Base-by-base conservation (phyloP, 2,888 invertebrate species). In the Tinea trinotella region DNA sequence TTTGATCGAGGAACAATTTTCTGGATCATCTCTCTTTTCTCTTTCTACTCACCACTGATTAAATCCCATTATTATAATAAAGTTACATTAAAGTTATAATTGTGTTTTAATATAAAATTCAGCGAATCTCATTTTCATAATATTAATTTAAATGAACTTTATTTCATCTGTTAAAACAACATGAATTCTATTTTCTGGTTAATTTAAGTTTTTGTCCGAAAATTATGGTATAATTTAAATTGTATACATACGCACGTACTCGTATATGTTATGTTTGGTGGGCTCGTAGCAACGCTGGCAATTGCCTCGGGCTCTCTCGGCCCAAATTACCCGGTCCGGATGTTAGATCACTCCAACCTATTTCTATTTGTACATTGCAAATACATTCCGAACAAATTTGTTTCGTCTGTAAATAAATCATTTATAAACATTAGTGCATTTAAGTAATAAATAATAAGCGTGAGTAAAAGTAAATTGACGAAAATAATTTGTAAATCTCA, bases 271-370 rank as follows among this genome's bases (percentile, higher is more conserved):
- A 57, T 55, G 56, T 57, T 55, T 44, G 53, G 53, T 40, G 13
- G 40, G 40, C 13, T 40, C 13, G 40, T 40, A 15, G 40, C 13
- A 13, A 40, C 30, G 30, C 30, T 12, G 20, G 17, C 17, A 20
- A 15, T 20, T 15, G 20, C 67, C 64, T 52, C 59, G 48, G 62
- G 67, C 63, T 55, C 55, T n/a, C n/a, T 56, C 59, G 60, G 54
- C 54, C 64, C 61, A 65, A 65, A 68, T 67, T 10, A 10, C 46
- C 46, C 60, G 60, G 57, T 61, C 63, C 61, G 61, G 58, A 61
- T 64, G 57, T 58, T 57, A 57, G 60, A 35, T 40, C 60, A 62
- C 64, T 64, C 64, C 63, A 63, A 60, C 64, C 59, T 59, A 62
- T 62, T 61, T 61, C 58, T 58, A 61, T 61, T 57, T 62, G 59